Conservation (phyloP, 2,113 vertebrate species). For the Spheniscus mendiculus region DNA sequence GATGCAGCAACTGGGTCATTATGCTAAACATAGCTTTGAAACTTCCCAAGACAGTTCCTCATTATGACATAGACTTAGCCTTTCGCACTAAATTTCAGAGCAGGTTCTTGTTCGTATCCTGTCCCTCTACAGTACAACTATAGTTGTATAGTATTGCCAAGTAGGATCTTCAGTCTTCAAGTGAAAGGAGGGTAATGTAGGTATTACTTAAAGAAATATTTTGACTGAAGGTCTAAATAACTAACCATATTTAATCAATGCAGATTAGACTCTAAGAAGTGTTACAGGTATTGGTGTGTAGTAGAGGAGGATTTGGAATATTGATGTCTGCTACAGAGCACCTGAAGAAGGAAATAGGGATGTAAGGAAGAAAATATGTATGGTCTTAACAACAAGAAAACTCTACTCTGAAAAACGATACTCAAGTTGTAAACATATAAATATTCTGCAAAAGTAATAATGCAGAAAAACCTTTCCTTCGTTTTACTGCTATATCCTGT, state of each 20-base stretch:
- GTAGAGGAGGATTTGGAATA: background rate
- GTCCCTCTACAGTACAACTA: background rate
- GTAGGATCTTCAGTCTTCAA: background rate
- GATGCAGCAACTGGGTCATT: background rate
- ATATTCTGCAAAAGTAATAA: conserved; percentile 34
- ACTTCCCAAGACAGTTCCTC: background rate
- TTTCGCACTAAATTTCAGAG: background rate
- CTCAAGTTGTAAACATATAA: background rate
- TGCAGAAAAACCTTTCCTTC: background rate
- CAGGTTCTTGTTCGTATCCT: background rate
- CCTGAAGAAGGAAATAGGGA: background rate
- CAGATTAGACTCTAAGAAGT: background rate
- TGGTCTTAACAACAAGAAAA: background rate
- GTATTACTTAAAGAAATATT: background rate
- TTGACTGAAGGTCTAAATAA: background rate
- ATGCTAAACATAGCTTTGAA: background rate
- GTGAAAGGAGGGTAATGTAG: background rate
- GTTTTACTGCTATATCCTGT: background rate
- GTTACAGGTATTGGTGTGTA: background rate
- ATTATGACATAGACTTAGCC: background rate
- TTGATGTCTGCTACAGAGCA: background rate
- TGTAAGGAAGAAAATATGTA: background rate
- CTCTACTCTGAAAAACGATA: background rate
- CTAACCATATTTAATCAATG: background rate
- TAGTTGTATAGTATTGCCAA: background rate